A percentile compares a stretch with the other conserved stretches of the same genome.
phyloP scores from a whole-genome alignment of 2,888 invertebrate genomes.

The Folsomia candida region DNA sequence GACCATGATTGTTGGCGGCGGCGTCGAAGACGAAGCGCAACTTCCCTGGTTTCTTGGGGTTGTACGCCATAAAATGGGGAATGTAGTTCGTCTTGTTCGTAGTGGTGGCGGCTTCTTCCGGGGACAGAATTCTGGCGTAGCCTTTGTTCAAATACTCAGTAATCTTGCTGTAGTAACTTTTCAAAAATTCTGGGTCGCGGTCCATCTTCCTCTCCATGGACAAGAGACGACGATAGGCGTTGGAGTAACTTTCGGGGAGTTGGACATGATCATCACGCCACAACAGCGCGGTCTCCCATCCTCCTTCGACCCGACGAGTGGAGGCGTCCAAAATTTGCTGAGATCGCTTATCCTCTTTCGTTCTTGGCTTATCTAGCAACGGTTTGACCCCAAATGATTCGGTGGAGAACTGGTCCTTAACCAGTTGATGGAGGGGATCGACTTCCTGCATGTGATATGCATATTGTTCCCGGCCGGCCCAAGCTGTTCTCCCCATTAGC shows the following conservation, averaged over 20 bases:
- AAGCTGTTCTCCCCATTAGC: constrained; percentile 9
- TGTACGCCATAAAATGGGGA: too few species aligned
- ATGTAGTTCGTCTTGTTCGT: constrained; percentile 25
- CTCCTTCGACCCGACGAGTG: background rate
- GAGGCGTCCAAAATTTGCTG: background rate
- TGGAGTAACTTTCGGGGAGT: constrained; percentile 19
- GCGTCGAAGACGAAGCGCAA: too few species aligned
- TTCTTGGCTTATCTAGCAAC: too few species aligned
- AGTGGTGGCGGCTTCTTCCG: background rate
- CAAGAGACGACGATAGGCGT: constrained; percentile 7
- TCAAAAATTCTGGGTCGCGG: constrained; percentile 18
- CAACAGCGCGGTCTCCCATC: constrained; percentile 26
- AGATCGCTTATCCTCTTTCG: too few species aligned
- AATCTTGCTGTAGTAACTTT: constrained; percentile 23
- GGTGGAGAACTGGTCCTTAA: too few species aligned
- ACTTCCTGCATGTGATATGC: too few species aligned
- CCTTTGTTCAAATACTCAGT: constrained; percentile 29
- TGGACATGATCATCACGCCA: too few species aligned
- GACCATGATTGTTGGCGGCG: constrained; percentile 40
- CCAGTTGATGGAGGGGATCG: too few species aligned
- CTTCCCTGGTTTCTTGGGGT: constrained; percentile 40
- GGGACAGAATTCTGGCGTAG: constrained; percentile 13
- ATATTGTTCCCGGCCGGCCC: background rate
- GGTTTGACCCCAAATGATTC: too few species aligned
- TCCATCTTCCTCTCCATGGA: constrained; percentile 23